These are phyloP conservation scores for Anodontia alba DNA, from an alignment of 2,888 invertebrate species.

Conservation along the genomic window DNA sequence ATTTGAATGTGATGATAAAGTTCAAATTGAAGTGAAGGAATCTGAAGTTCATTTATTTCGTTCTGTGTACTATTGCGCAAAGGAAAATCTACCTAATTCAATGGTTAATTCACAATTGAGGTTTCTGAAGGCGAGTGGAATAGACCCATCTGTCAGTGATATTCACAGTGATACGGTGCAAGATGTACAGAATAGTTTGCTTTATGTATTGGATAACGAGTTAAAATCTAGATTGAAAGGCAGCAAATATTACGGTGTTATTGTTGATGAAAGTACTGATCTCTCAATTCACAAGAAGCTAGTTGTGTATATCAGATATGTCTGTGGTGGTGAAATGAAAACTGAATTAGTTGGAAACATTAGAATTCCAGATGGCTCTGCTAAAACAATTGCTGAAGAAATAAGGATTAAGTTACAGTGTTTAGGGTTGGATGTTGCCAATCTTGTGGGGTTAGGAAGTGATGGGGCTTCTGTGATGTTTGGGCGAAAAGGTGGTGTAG, in stretches of 20 bases:
- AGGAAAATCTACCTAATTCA: not conserved
- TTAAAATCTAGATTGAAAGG: not conserved
- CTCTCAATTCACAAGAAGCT: slow-evolving; percentile 9
- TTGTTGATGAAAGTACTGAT: slow-evolving; percentile 7
- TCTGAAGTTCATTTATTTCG: not conserved
- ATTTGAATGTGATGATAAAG: too few relatives aligned
- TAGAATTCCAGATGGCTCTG: not conserved
- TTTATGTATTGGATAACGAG: not conserved
- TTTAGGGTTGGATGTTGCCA: not conserved
- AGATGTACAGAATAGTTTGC: slow-evolving; percentile 7
- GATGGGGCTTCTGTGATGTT: not conserved
- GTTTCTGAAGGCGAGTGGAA: not conserved
- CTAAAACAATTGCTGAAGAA: slow-evolving; percentile 3
- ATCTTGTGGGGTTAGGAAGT: not conserved
- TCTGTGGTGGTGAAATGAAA: slow-evolving; percentile 2
- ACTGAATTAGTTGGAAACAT: not conserved
- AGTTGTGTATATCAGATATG: not conserved
- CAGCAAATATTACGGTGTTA: not conserved
- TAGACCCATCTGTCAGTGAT: not conserved
- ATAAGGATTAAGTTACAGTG: not conserved
- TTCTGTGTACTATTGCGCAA: not conserved
- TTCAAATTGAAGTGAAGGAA: too few relatives aligned
- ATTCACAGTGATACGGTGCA: slow-evolving; percentile 5
- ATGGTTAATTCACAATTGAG: not conserved
- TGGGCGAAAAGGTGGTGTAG: slow-evolving; percentile 1